A percentile compares a stretch with the other conserved stretches of the same genome.
Evolutionary conservation across 2,888 invertebrate genomes (phyloP).

Genomic region (Phortica okadai): DNA sequence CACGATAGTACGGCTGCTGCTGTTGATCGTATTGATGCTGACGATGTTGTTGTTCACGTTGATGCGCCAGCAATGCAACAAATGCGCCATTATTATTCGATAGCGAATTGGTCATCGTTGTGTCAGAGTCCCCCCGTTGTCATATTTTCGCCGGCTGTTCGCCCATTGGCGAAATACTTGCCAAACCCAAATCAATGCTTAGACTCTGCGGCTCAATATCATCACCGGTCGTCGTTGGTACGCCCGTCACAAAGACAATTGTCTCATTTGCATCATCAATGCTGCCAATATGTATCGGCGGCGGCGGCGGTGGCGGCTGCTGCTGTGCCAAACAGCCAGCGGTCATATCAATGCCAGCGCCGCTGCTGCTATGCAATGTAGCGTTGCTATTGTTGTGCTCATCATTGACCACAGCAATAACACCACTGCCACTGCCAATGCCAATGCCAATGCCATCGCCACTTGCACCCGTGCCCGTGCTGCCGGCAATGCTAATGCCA

Average conservation of each 20-base stretch:
- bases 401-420: constrained; percentile 56
- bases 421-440: constrained; percentile 61
- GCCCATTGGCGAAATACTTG: constrained; percentile 56
- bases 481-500: constrained; percentile 55
- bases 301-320: neutral
- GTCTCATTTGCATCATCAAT: constrained; percentile 65
- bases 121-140: constrained; percentile 75
- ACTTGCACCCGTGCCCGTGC: constrained; percentile 63
- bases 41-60: constrained; percentile 45
- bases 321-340: neutral
- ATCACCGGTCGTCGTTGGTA: constrained; percentile 56
- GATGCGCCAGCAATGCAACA: constrained; percentile 55
- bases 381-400: constrained; percentile 35
- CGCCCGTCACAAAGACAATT: constrained; percentile 55
- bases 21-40: constrained; percentile 24
- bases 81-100: constrained; percentile 70
- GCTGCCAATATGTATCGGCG: constrained; percentile 64
- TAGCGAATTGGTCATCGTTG: constrained; percentile 71
- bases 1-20: constrained; percentile 40
- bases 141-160: constrained; percentile 72
- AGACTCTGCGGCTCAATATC: constrained; percentile 60
- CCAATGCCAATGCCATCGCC: constrained; percentile 60
- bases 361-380: constrained; percentile 1
- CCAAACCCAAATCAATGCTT: constrained; percentile 70
- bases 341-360: neutral